Evolutionary conservation across 2,888 invertebrate genomes (phyloP), one percentile per base, ranked within the genome.

Genomic region (Sericinus montela): DNA sequence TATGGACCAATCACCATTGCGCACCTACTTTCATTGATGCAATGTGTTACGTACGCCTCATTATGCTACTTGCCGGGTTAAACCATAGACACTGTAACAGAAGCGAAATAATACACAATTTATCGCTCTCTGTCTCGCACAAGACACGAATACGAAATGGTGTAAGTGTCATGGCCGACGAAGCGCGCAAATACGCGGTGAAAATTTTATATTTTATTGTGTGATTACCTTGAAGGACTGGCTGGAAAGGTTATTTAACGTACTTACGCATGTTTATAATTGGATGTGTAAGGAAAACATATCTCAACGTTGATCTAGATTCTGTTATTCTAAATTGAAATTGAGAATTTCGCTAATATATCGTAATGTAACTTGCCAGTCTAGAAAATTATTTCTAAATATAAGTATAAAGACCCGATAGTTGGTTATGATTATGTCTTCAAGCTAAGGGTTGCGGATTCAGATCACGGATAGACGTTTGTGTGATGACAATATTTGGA

Each of bases 151-250:
- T 78, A 64, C 66, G 62, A 19, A 76, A 76, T 65, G 58, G 51
- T 55, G 47, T n/a, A 39, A 54, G 47, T 72, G 72, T 73, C 75
- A 78, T 64, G 75, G 77, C 68, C 75, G 72, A 53, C 44, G 14
- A 25, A 41, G 14, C 57, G 13, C 58, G 63, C 55, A 15, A 28
- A 56, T 67, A 67, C 62, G 58, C 56, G 53, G 66, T 62, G 67
- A 63, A 71, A 70, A 70, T 69, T 62, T 29, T 53, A 55, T 57
- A 37, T 42, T 45, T 57, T 50, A 39, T 32, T 14, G 34, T 46
- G n/a, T 25, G 14, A 28, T 38, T 14, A 25, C 15, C 19, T 5
- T 15, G 30, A 39, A 36, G 42, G 42, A 37, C 39, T 11, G 11
- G 25, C 36, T n/a, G n/a, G 30, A 37, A 48, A 28, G 41, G 42